These are phyloP conservation scores for Lydus trimaculatus DNA, from an alignment of 2,888 invertebrate species.

Conservation along the genomic window DNA sequence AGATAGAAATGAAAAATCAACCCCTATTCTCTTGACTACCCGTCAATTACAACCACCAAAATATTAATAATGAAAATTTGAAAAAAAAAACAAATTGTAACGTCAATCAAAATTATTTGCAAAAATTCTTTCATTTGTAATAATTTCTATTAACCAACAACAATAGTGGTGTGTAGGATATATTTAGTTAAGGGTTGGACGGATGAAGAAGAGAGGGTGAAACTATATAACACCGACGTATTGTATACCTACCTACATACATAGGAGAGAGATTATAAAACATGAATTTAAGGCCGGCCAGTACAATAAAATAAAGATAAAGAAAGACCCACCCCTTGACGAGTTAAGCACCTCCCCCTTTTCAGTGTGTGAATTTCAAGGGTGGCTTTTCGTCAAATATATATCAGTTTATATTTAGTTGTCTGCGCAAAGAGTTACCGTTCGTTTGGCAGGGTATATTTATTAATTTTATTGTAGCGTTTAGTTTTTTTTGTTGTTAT, in stretches of 20 bases:
- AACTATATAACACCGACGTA: slow-evolving; percentile 6
- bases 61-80: slow-evolving; percentile 6
- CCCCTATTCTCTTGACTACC: background rate
- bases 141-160: slow-evolving; percentile 20
- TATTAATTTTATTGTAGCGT: no score
- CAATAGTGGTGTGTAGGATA: slow-evolving; percentile 7
- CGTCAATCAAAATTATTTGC: slow-evolving; percentile 23
- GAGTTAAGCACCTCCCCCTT: slow-evolving; percentile 47
- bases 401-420: slow-evolving; percentile 43
- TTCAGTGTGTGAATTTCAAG: slow-evolving; percentile 45
- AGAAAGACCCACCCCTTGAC: slow-evolving; percentile 41
- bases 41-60: background rate
- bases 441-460: background rate
- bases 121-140: background rate
- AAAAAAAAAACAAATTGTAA: slow-evolving; percentile 29
- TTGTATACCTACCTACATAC: no score
- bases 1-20: background rate
- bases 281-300: slow-evolving; percentile 32
- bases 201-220: background rate
- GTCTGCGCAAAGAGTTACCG: slow-evolving; percentile 37
- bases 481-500: no score
- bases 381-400: slow-evolving; percentile 51
- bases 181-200: background rate
- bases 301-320: slow-evolving; percentile 45
- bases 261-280: slow-evolving; percentile 33